Base-by-base conservation (phyloP, 2,113 vertebrate genomes). In the Hucho hucho region DNA sequence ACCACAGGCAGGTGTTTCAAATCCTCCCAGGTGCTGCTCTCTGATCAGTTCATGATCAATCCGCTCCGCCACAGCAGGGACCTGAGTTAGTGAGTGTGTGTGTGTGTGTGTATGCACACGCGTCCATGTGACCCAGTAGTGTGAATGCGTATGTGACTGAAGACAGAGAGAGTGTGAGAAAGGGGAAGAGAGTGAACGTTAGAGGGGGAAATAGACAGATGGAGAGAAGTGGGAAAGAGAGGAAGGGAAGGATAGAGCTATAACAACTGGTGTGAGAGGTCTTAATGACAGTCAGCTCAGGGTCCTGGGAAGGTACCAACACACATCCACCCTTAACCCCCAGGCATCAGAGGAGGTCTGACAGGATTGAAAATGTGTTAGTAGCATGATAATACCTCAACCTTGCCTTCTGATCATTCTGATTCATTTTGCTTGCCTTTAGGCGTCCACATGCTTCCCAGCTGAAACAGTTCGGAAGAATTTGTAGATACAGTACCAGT, bases 1-100 rank as follows among this genome's bases (percentile, higher is more conserved):
- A 43, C 77, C 68, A 69, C 80, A 86, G 85, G 85, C 86, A 83
- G 80, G 76, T 72, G 77, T 88, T 89, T 83, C 75, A 86, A 83
- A 86, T 87, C 86, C 73, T 7, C 75, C 79, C 46, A 79, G 83
- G 85, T 86, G 77, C 86, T 12, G 18, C 81, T 80, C 80, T 80
- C 79, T 83, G 82, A 87, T 89, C 85, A 84, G 84, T 80, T 83
- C 79, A 84, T 83, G 84, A 88, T 90, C 86, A 89, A 88, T 84
- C 74, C 86, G 76, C 82, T 83, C 81, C 81, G 82, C 81, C 80
- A 84, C 84, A 87, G 84, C 83, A 80, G 83, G 81, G 69, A 82
- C 58, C 28, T 58, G 49, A 6, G 70, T 71, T 6, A 58, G 70
- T 58, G 16, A 20, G 70, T 58, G 47, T 63, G 70, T 63, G 28